A percentile compares a stretch with the other conserved stretches of the same genome.
Evolutionary conservation across 2,113 vertebrate genomes (phyloP).

Genomic region (Tetrao urogallus): DNA sequence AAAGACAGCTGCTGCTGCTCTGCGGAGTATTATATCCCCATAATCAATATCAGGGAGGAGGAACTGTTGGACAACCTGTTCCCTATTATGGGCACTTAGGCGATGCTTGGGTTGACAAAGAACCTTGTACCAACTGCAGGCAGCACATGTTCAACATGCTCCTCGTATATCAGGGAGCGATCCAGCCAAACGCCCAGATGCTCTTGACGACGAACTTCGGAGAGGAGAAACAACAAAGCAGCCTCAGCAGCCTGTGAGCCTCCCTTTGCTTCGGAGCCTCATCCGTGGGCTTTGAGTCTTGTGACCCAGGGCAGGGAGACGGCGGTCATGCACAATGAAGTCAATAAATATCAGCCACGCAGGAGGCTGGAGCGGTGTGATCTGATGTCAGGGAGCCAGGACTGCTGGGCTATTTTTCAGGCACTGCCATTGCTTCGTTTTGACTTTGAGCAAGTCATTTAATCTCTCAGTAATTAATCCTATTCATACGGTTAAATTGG

Average conservation of each 20-base stretch:
- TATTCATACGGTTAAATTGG: constrained; percentile 66
- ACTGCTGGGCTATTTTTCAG: background rate
- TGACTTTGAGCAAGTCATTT: constrained; percentile 68
- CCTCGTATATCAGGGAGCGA: constrained; percentile 34
- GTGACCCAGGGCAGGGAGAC: background rate
- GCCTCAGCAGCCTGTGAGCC: background rate
- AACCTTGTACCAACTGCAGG: constrained; percentile 55
- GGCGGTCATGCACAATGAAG: background rate
- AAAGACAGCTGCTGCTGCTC: constrained; percentile 63
- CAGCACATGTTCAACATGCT: constrained; percentile 62
- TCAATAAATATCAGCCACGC: background rate
- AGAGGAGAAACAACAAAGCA: background rate
- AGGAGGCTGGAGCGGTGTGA: background rate
- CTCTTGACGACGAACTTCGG: constrained; percentile 42
- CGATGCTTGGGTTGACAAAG: constrained; percentile 65
- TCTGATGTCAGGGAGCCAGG: constrained; percentile 22
- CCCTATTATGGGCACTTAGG: constrained; percentile 67
- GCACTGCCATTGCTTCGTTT: constrained; percentile 25
- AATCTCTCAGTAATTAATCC: constrained; percentile 62
- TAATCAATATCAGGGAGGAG: constrained; percentile 63
- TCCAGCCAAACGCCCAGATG: constrained; percentile 61
- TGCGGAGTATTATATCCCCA: background rate
- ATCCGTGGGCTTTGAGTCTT: background rate
- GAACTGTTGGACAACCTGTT: constrained; percentile 67
- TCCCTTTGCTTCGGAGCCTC: background rate